phyloP scores from a whole-genome alignment of 1,140 invertebrate species.

The Polypedilum pembai region DNA sequence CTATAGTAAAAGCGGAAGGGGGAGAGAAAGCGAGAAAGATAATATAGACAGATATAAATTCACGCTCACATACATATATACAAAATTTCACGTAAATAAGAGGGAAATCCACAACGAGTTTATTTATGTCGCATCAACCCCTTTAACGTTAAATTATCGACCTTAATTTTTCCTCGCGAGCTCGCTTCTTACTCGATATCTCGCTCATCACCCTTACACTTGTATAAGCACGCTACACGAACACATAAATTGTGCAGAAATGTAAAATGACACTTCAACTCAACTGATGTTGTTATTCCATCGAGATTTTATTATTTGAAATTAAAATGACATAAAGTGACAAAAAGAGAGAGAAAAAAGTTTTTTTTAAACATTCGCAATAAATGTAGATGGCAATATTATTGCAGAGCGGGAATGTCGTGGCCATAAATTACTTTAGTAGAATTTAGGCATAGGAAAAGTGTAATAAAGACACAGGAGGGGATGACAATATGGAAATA shows the following conservation, averaged over 20 bases:
- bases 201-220: constrained; percentile 2
- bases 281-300: constrained; percentile 11
- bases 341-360: not conserved
- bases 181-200: not conserved
- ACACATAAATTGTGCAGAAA: not conserved
- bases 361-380: not conserved
- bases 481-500: constrained; percentile 13
- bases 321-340: constrained; percentile 13
- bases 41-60: not conserved
- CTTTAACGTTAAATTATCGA: constrained; percentile 8
- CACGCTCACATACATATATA: not conserved
- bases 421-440: not conserved
- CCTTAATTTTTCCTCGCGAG: not conserved
- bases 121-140: not conserved
- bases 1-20: not conserved
- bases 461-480: constrained; percentile 12
- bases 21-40: not conserved
- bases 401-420: not conserved
- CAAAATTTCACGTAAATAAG: not conserved
- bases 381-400: not conserved
- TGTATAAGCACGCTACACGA: not conserved
- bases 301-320: constrained; percentile 19
- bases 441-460: not conserved
- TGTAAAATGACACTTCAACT: constrained; percentile 13
- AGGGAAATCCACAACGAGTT: constrained; percentile 8